Percentiles rank a stretch among this genome's conserved stretches.
Evolutionary conservation across 2,888 invertebrate species (phyloP).

Genomic region (Graphium colonna): DNA sequence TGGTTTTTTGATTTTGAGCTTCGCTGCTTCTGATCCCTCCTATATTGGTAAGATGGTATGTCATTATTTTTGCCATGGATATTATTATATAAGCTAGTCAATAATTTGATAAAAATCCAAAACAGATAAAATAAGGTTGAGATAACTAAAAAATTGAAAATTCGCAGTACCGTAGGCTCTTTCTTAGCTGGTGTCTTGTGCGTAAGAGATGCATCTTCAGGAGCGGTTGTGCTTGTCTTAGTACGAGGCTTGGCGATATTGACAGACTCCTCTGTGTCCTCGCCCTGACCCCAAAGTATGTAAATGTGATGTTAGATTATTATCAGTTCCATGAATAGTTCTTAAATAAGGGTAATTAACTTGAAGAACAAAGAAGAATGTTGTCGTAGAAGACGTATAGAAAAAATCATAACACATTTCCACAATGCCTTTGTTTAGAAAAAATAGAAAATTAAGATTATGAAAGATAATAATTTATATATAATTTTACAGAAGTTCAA

Average conservation of each 20-base stretch:
- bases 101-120: too few species aligned
- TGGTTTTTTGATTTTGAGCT: slow-evolving; percentile 73
- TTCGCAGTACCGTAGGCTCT: slow-evolving; percentile 64
- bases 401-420: neutral
- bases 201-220: slow-evolving; percentile 72
- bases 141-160: slow-evolving; percentile 52
- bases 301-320: slow-evolving; percentile 31
- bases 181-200: slow-evolving; percentile 76
- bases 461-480: neutral
- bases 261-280: slow-evolving; percentile 74
- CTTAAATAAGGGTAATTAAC: neutral
- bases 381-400: neutral
- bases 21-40: slow-evolving; percentile 70
- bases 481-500: neutral
- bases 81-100: too few species aligned
- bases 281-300: slow-evolving; percentile 58
- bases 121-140: slow-evolving; percentile 38
- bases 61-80: slow-evolving; percentile 2
- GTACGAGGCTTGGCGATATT: slow-evolving; percentile 69
- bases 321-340: neutral
- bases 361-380: neutral
- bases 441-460: neutral
- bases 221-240: slow-evolving; percentile 74
- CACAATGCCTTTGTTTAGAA: neutral
- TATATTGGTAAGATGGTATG: slow-evolving; percentile 37